Base-by-base conservation (phyloP, 2,113 vertebrate species). In the Okapia johnstoni region DNA sequence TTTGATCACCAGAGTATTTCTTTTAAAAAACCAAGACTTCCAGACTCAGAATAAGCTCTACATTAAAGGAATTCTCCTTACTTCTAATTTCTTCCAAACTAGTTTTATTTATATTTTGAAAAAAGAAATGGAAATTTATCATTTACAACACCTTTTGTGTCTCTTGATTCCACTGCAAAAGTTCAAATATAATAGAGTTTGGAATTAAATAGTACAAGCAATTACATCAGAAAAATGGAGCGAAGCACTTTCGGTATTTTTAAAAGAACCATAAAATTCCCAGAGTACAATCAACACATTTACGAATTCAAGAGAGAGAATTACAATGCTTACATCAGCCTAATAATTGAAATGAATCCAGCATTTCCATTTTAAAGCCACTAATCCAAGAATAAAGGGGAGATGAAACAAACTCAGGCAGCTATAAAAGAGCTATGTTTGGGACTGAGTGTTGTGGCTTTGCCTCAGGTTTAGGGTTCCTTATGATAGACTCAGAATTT, bases 351-450 rank as follows among this genome's bases (percentile, higher is more conserved):
- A 97, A 97, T 87, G 66, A 96, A 97, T 93, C 87, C 85, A 95
- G 30, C 61, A 88, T 97, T 97, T 96, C 94, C 93, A 97, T 96
- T 97, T 96, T 98, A 97, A 97, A 98, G 84, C 61, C 58, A 89
- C 81, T 98, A 97, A 98, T 93, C 87, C 46, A 93, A 96, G 81
- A 97, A 94, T 83, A 98, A 90, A 93, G 4, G 70, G 40, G 43
- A 92, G 89, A 94, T 93, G 60, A 98, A 96, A 85, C 76, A 48
- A 96, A 92, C 11, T 70, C 85, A 92, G 86, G 85, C 36, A 87
- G 12, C 54, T 60, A 50, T 92, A 90, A 95, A 93, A 95, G 86
- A 94, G 63, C 58, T 93, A 14, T 93, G 76, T 94, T 97, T 94
- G 92, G 40, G 36, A 55, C 50, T 83, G 77, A 96, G 58, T 21